Evolutionary conservation across 2,113 vertebrate genomes (phyloP), one percentile per base, ranked within the genome.

Genomic region (Plotosus lineatus): DNA sequence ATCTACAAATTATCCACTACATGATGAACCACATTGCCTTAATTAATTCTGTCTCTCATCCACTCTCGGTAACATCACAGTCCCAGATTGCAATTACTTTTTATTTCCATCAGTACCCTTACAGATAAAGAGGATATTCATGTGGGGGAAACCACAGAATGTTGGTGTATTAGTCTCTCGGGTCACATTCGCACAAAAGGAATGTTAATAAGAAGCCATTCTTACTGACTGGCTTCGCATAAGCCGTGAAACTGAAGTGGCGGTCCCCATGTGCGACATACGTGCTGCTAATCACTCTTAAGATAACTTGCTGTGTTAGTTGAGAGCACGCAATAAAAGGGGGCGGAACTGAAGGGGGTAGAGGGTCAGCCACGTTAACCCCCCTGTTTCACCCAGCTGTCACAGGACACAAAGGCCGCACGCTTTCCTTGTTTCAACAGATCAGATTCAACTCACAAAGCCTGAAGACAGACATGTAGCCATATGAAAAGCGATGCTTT

Each of bases 291-390:
- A 82, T 84, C 80, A 76, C 50, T 60, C 63, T 55, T 73, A 42
- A 77, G 50, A 56, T 60, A 77, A 55, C 77, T 60, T 58, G 50
- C 12, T 48, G 56, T 78, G n/a, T 83, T 72, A 75, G 81, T 71
- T 48, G 38, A 73, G 55, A 71, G 75, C 60, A n/a, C n/a, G 63
- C 55, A 50, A 68, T 85, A 65, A 79, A 82, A 63, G 53, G 46
- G 53, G 28, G 68, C 26, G 61, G 73, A 55, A 66, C n/a, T 1
- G 56, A 56, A 51, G 12, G 12, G 44, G 68, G 55, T 68, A n/a
- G 50, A 33, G 75, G 85, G 81, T 80, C 76, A 55, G 65, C 46
- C 46, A 74, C 26, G 76, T 83, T 88, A 79, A 88, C 86, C 82
- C 77, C 65, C 48, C 40, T n/a, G 53, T 83, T 60, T 61, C 78